These are phyloP conservation scores for Danionella dracula DNA, from an alignment of 2,797 vertebrate species.

Conservation along the genomic window DNA sequence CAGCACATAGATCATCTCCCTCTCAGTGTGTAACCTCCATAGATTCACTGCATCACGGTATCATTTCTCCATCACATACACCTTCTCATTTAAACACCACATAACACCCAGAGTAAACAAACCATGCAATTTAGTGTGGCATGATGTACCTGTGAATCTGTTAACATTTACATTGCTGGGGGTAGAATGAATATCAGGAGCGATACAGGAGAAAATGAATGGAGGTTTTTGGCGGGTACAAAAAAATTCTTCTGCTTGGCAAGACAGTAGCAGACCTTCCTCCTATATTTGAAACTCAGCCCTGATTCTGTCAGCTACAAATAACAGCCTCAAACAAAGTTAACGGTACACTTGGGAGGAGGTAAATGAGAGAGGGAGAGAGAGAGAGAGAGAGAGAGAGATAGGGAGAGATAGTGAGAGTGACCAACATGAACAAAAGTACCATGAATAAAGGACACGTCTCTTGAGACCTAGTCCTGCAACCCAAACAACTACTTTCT, in stretches of 20 bases:
- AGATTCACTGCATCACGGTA: constrained; percentile 54
- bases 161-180: not conserved
- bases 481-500: constrained; percentile 6
- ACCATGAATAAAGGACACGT: constrained; percentile 1
- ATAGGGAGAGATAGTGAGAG: not conserved
- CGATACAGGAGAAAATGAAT: not conserved
- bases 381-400: constrained; percentile 34
- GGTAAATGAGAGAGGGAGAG: not conserved
- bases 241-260: constrained; percentile 13
- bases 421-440: not conserved
- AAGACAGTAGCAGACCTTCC: constrained; percentile 27
- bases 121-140: constrained; percentile 30
- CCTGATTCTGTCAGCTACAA: constrained; percentile 66
- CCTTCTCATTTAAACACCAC: constrained; percentile 45
- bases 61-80: constrained; percentile 53
- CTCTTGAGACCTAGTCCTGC: not conserved
- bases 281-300: constrained; percentile 57
- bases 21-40: constrained; percentile 57
- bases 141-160: not conserved
- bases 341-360: not conserved
- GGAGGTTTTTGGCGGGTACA: not conserved
- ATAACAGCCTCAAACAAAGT: constrained; percentile 50
- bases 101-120: constrained; percentile 41
- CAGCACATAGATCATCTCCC: constrained; percentile 52
- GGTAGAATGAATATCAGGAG: not conserved